Evolutionary conservation across 2,113 vertebrate genomes (phyloP), one percentile per base, ranked within the genome.

Genomic region (human (Homo sapiens)): DNA sequence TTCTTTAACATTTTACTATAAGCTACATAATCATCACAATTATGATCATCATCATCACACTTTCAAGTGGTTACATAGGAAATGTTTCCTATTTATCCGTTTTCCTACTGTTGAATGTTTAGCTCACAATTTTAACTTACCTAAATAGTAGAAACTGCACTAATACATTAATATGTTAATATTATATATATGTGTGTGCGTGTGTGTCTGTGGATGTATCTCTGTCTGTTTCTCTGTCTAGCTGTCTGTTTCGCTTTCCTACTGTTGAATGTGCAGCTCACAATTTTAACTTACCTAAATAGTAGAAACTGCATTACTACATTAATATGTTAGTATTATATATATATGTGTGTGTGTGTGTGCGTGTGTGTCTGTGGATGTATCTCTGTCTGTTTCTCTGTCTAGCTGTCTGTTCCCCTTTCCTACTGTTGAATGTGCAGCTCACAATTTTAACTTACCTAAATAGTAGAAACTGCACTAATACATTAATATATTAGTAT

Each of bases 11-110:
- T 95, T 95, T 79, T 50, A 10, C 43, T 23, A 35, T 5, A 59
- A 87, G 38, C 86, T 66, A 72, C 90, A 22, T 93, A 88, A 87
- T 94, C 79, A 70, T 93, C 59, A 89, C 52, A 87, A 50, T 96
- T 89, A 32, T 2, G 27, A 30, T 64, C 27, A 32, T 64, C 27
- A 30, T 64, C 27, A 64, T 30, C 61, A 93, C 89, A 75, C 89
- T 89, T 97, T 89, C 76, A 93, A 93, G 72, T 94, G 89, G 48
- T 25, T 95, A 17, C 22, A 4, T 73, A 84, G 92, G 59, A 89
- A 79, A 76, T 48, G 43, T 16, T 38, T 40, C 79, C 52, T 88
- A 43, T 92, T 93, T 80, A 66, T 75, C 70, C 25, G 7, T 75
- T 95, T 96, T 80, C 38, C 68, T 48, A 45, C 52, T 35, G 38